phyloP scores from a whole-genome alignment of 2,113 vertebrate species.

The Actinemys pallida region DNA sequence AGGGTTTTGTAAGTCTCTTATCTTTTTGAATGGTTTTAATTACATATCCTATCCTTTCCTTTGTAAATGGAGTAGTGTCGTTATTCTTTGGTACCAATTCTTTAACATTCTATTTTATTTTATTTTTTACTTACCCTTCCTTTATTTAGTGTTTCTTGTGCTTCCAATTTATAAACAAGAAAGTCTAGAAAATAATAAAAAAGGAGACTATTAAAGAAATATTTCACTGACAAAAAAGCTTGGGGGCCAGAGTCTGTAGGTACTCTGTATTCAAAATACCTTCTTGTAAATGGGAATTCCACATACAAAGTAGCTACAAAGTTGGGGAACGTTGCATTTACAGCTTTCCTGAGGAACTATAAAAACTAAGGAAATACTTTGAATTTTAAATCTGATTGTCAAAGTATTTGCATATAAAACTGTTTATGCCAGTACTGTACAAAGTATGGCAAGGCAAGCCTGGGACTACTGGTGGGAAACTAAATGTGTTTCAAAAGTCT shows the following conservation, averaged over 20 bases:
- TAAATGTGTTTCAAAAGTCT: background rate
- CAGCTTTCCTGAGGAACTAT: background rate
- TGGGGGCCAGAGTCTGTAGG: background rate
- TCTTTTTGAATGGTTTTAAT: constrained; percentile 35
- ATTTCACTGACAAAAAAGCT: background rate
- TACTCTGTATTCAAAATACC: background rate
- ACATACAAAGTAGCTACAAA: background rate
- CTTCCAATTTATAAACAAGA: constrained; percentile 95
- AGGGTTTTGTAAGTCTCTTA: constrained; percentile 21
- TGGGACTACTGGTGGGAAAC: background rate
- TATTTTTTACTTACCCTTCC: constrained; percentile 89
- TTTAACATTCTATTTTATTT: background rate
- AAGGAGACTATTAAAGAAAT: constrained; percentile 30
- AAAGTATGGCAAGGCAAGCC: background rate
- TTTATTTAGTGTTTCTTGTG: constrained; percentile 96
- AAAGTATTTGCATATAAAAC: background rate
- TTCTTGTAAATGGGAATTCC: background rate
- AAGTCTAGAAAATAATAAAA: constrained; percentile 85
- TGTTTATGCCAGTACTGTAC: background rate
- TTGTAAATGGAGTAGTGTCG: constrained; percentile 17
- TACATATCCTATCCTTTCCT: constrained; percentile 32
- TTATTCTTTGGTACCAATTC: background rate
- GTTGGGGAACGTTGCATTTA: background rate
- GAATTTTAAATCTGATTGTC: background rate
- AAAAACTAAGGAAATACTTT: background rate